These are phyloP conservation scores for Geotrypetes seraphini DNA, from an alignment of 2,797 vertebrate genomes.

Conservation along the genomic window DNA sequence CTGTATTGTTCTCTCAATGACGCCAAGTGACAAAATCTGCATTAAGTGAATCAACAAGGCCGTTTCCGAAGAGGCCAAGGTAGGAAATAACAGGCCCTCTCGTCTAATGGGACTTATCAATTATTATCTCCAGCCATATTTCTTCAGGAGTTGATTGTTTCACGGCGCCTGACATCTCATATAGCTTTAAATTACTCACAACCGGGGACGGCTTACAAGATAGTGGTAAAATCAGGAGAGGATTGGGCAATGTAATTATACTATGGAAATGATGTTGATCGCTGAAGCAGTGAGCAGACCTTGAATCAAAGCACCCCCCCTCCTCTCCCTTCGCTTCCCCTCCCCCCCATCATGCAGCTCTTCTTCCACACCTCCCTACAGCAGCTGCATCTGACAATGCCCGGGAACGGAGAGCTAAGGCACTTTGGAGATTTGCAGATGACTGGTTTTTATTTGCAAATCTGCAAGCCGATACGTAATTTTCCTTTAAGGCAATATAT, in stretches of 20 bases:
- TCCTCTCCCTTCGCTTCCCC: too few species aligned
- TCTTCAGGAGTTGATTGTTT: conserved; percentile 73
- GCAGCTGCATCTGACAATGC: conserved; percentile 16
- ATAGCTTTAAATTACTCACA: conserved; percentile 77
- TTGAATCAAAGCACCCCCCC: conserved; percentile 34
- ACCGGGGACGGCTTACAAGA: conserved; percentile 62
- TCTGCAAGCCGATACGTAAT: too few species aligned
- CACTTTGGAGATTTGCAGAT: too few species aligned
- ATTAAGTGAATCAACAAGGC: conserved; percentile 35
- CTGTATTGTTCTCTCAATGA: neutral
- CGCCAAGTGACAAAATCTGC: conserved; percentile 14
- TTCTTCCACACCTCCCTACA: conserved; percentile 2
- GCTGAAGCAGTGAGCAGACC: conserved; percentile 68
- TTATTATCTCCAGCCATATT: conserved; percentile 72
- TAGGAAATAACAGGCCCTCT: conserved; percentile 36
- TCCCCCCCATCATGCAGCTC: too few species aligned
- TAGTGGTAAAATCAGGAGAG: conserved; percentile 79
- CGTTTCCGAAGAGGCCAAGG: conserved; percentile 37
- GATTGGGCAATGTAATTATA: conserved; percentile 86
- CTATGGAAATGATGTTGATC: conserved; percentile 87
- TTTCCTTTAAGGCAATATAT: too few species aligned
- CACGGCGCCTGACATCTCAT: conserved; percentile 70
- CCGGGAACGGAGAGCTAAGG: too few species aligned
- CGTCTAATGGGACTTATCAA: conserved; percentile 75
- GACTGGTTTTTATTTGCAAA: too few species aligned